Conservation (phyloP, 2,113 vertebrate genomes). For the Albula goreensis region DNA sequence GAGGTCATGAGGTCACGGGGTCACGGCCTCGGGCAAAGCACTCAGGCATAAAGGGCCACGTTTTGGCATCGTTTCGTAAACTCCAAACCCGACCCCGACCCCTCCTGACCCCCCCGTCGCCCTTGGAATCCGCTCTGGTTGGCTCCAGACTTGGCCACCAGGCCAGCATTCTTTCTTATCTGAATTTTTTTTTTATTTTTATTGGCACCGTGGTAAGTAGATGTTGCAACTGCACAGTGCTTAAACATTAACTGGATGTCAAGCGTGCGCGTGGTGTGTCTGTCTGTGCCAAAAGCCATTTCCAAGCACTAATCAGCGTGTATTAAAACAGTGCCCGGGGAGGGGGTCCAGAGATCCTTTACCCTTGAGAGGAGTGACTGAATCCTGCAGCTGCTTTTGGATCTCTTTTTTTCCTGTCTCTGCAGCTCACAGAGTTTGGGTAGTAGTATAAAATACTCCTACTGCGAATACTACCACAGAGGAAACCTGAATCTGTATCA, state of each 20-base stretch:
- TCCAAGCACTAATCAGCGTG: constrained; percentile 22
- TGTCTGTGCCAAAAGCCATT: not conserved
- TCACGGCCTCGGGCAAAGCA: no score
- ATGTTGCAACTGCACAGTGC: constrained; percentile 14
- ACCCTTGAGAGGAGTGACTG: no score
- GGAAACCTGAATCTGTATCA: no score
- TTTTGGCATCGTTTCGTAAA: not conserved
- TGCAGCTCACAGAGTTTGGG: no score
- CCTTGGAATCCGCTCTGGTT: not conserved
- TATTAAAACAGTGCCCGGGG: constrained; percentile 10
- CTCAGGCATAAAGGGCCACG: no score
- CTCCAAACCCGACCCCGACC: not conserved
- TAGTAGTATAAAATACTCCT: no score
- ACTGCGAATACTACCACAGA: no score
- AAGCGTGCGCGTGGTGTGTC: not conserved
- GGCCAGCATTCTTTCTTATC: constrained; percentile 4
- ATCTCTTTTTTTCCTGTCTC: no score
- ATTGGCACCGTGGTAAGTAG: not conserved
- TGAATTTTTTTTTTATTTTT: constrained; percentile 11
- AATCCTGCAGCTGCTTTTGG: no score
- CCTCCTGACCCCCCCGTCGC: not conserved
- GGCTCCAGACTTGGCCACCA: not conserved
- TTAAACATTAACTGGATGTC: constrained; percentile 26
- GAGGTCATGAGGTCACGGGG: not conserved
- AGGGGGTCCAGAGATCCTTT: not conserved